A percentile compares a stretch with the other conserved stretches of the same genome.
Evolutionary conservation across 2,888 invertebrate species (phyloP).

Genomic region (Gymnocheta viridis): DNA sequence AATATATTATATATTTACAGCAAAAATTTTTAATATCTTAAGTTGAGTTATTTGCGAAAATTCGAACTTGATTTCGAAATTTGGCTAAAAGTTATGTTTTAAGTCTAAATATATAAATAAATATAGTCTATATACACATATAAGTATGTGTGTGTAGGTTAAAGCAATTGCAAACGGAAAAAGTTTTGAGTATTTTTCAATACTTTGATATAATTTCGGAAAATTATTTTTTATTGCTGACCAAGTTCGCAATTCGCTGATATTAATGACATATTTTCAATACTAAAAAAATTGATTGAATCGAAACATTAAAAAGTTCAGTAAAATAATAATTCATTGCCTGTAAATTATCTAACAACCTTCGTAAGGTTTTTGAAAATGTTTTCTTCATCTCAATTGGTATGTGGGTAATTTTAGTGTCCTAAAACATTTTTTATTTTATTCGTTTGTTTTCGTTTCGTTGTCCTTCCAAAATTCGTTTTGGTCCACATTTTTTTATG

Average conservation of each 20-base stretch:
- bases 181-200: too few species aligned
- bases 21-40: not conserved
- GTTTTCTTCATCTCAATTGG: constrained; percentile 43
- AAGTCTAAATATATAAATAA: not conserved
- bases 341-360: not conserved
- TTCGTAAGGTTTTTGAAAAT: constrained; percentile 43
- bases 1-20: too few species aligned
- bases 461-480: constrained; percentile 29
- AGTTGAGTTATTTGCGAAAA: not conserved
- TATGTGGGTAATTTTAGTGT: constrained; percentile 57
- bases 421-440: constrained; percentile 16
- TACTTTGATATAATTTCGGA: too few species aligned
- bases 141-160: too few species aligned
- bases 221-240: too few species aligned
- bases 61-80: not conserved
- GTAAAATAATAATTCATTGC: not conserved
- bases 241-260: too few species aligned
- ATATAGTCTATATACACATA: too few species aligned
- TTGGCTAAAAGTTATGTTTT: not conserved
- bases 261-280: too few species aligned
- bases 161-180: too few species aligned
- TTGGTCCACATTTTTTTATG: constrained; percentile 45
- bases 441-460: constrained; percentile 45
- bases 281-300: too few species aligned
- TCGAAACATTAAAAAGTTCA: not conserved